Base-by-base conservation (phyloP, 2,797 vertebrate genomes). In the Pristis pectinata region DNA sequence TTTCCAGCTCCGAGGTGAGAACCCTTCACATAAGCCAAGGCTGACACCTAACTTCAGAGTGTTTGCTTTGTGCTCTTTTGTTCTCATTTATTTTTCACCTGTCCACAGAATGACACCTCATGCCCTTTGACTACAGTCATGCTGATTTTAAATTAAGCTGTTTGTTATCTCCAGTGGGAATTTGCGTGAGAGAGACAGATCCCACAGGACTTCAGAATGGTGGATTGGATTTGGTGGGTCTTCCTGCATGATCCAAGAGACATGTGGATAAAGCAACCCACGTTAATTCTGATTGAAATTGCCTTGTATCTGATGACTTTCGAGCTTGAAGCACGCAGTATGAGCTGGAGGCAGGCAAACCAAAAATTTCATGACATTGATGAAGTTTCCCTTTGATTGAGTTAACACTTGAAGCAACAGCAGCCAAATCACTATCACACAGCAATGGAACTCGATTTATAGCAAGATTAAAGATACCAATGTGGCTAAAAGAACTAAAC, bases 271-370 rank as follows among this genome's bases (percentile, higher is more conserved):
- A 92, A 92, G 0, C 61, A 92, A 1, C 85, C 85, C 15, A 89
- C 85, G 0, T 10, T 56, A 1, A 34, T 89, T 61, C 56, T 89
- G 53, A 89, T 89, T 61, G 53, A 89, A 61, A 34, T 89, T 89
- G 85, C 11, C 85, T 34, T 89, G 85, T 89, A 89, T 7, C 10
- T 61, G n/a, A 53, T 89, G 53, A 34, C 53, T 34, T 56, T 89
- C 61, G 85, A 89, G 24, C 2, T 85, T 89, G 85, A 89, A 89
- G 85, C 85, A 89, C 30, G 53, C 59, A 8, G 27, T 61, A 27
- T 85, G 85, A 59, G 93, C 70, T 27, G 64, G 61, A 93, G 91
- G 91, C 67, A 93, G 64, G 64, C 67, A 93, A 70, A 59, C 13
- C 27, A 34, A n/a, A 56, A 59, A 53, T 10, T 30, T 24, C 37